phyloP scores from a whole-genome alignment of 2,888 invertebrate species.

The Synanthedon myopaeformis region DNA sequence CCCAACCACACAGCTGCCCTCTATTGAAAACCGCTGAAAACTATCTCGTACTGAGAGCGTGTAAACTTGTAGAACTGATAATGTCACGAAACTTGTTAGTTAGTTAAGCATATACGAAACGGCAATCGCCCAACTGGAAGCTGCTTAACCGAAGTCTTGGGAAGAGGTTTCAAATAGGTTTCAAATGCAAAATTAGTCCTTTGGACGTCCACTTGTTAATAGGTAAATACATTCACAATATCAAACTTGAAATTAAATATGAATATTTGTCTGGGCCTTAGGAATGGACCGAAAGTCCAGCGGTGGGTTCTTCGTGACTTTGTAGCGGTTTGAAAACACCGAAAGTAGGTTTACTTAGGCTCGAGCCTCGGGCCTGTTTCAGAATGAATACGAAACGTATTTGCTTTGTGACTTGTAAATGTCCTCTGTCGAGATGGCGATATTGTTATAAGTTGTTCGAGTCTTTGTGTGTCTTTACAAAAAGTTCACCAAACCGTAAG shows the following conservation, averaged over 20 bases:
- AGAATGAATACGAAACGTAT: constrained; percentile 54
- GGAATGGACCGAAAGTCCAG: constrained; percentile 43
- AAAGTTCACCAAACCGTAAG: constrained; percentile 18
- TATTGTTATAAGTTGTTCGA: constrained; percentile 54
- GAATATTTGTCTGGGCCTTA: constrained; percentile 57
- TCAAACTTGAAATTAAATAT: constrained; percentile 55
- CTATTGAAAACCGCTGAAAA: neutral
- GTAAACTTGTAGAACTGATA: neutral
- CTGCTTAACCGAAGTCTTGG: neutral
- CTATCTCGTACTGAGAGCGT: neutral
- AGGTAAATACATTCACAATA: constrained; percentile 30
- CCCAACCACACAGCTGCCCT: too few species aligned
- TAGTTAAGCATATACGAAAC: neutral
- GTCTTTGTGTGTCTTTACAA: constrained; percentile 33
- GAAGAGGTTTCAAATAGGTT: neutral
- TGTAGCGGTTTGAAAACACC: constrained; percentile 34
- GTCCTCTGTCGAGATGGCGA: constrained; percentile 42
- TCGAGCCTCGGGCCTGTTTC: constrained; percentile 40
- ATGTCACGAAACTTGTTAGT: neutral
- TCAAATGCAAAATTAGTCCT: constrained; percentile 23
- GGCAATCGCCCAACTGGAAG: neutral
- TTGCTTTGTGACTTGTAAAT: constrained; percentile 61
- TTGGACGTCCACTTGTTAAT: constrained; percentile 41
- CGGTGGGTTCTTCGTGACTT: constrained; percentile 48
- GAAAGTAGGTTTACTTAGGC: constrained; percentile 56